Evolutionary conservation across 2,113 vertebrate genomes (phyloP), one percentile per base, ranked within the genome.

Genomic region (Tricholaema leucomelas): DNA sequence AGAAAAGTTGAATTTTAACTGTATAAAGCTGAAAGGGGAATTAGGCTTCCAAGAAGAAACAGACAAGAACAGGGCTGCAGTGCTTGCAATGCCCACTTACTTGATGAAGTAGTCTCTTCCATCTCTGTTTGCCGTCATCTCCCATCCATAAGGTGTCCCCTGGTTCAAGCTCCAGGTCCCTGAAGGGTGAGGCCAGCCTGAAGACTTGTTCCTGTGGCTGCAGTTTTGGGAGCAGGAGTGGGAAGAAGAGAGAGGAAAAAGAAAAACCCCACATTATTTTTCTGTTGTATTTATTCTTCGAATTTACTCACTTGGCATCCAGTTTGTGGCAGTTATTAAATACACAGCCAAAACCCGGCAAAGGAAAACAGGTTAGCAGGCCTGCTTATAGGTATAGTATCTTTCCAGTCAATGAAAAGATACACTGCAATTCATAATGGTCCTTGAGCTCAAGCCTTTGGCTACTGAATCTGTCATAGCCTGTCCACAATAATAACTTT

Each of bases 101-200:
- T 98, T 98, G 98, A 98, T 98, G 98, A 98, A 99, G 98, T 98
- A 99, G 93, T 99, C 99, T 96, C 98, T 98, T 92, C 98, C 98
- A 97, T 99, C 99, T 98, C 98, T 98, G 98, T 97, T 99, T 96
- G 98, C 96, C 91, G 97, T 98, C 98, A 99, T 99, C 98, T 99
- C 99, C 99, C 99, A 99, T 98, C 98, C 98, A 98, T 99, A 99
- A 95, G 98, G 98, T 93, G 98, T 98, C 73, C 98, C 98, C 97
- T 99, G 99, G 87, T 98, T 98, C 96, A 98, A 96, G 81, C 97
- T 98, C 99, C 99, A 99, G 97, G 98, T 98, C 94, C 98, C 98
- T 67, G 98, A 97, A 90, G 98, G 98, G 93, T 98, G 98, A 21
- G 98, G 98, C 98, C 99, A 99, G 97, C 98, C 98, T 48, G 98